phyloP scores from a whole-genome alignment of 2,888 invertebrate genomes.

The Poecilus cupreus region DNA sequence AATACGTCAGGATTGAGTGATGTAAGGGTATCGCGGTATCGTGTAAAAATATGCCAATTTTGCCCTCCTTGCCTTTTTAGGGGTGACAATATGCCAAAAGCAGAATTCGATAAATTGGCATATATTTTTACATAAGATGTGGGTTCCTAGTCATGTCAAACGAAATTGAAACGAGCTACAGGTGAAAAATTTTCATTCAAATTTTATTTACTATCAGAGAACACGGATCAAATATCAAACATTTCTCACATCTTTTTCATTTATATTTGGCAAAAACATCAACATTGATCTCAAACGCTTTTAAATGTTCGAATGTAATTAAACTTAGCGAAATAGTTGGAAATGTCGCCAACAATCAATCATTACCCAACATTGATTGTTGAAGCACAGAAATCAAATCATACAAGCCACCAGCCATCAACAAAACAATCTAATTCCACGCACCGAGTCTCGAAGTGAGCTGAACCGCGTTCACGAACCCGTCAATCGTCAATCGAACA shows the following conservation, averaged over 20 bases:
- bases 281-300: too few species aligned
- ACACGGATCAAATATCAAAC: not conserved
- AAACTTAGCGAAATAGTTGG: too few species aligned
- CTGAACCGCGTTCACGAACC: conserved; percentile 20
- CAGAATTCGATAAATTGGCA: conserved; percentile 5
- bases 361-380: not conserved
- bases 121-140: not conserved
- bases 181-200: not conserved
- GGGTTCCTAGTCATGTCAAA: not conserved
- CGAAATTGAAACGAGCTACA: not conserved
- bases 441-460: not conserved
- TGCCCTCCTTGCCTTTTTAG: not conserved
- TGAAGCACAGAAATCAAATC: not conserved
- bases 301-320: too few species aligned
- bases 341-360: not conserved
- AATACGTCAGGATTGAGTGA: not conserved
- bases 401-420: not conserved
- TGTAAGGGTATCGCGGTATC: not conserved
- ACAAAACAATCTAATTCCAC: conserved; percentile 16
- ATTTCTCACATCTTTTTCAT: too few species aligned
- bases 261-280: too few species aligned
- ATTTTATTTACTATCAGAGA: not conserved
- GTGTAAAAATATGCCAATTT: conserved; percentile 8
- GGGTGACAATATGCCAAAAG: conserved; percentile 8
- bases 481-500: conserved; percentile 40